A percentile compares a stretch with the other conserved stretches of the same genome.
These are phyloP conservation scores for Stramonita haemastoma DNA, from an alignment of 2,888 invertebrate genomes.

Conservation along the genomic window DNA sequence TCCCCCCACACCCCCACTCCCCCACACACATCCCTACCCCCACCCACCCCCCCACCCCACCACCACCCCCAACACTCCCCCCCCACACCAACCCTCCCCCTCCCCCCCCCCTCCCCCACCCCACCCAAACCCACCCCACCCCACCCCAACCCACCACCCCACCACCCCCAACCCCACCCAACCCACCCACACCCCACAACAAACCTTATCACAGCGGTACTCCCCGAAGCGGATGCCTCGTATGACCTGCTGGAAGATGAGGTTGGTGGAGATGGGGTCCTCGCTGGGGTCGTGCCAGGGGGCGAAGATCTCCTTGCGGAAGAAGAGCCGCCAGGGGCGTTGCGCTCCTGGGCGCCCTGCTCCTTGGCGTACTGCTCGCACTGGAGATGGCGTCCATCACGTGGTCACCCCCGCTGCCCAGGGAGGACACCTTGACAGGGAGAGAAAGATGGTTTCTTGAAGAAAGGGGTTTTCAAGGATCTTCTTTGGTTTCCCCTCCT, in stretches of 20 bases:
- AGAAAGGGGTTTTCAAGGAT: no score
- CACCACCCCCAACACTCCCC: no score
- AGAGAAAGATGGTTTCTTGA: background rate
- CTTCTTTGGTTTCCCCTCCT: no score
- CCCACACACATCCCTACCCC: no score
- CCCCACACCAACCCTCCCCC: no score
- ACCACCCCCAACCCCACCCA: no score
- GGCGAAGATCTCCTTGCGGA: constrained; percentile 90
- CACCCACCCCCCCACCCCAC: no score
- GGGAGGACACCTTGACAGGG: constrained; percentile 87
- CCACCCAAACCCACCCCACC: no score
- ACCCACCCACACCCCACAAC: no score
- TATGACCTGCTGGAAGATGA: constrained; percentile 94
- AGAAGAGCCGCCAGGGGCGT: constrained; percentile 98
- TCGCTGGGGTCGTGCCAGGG: constrained; percentile 97
- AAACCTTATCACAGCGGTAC: constrained; percentile 86
- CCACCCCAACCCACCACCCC: no score
- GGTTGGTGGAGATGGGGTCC: constrained; percentile 96
- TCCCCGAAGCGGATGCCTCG: constrained; percentile 99
- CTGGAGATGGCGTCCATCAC: constrained; percentile 99
- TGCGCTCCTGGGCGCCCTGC: constrained; percentile 97
- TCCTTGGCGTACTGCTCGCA: constrained; percentile 99
- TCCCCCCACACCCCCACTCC: no score
- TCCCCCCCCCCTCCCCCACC: no score
- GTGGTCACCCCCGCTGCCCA: constrained; percentile 98